Evolutionary conservation across 1,140 invertebrate genomes (phyloP).

Genomic region (Penaeus japonicus): DNA sequence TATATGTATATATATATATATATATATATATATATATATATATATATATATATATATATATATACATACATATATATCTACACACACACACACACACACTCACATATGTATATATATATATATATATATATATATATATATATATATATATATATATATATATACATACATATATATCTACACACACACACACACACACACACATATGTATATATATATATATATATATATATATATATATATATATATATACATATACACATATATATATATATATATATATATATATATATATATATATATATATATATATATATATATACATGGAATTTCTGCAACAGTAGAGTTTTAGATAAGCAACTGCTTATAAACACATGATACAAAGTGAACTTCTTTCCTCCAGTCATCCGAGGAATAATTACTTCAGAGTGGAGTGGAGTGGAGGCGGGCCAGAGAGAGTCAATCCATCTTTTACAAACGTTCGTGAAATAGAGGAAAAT

Average conservation of each 20-base stretch:
- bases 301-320: background rate
- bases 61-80: background rate
- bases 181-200: background rate
- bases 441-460: no score
- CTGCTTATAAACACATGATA: no score
- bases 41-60: background rate
- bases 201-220: background rate
- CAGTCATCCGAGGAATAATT: no score
- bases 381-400: no score
- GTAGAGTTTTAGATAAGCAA: no score
- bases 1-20: background rate
- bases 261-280: slow-evolving; percentile 8
- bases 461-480: no score
- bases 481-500: no score
- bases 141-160: slow-evolving; percentile 8
- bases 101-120: background rate
- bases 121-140: slow-evolving; percentile 13
- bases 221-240: slow-evolving; percentile 6
- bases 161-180: slow-evolving; percentile 7
- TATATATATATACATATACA: slow-evolving; percentile 1
- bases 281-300: slow-evolving; percentile 8
- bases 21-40: background rate
- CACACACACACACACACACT: background rate
- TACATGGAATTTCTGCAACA: background rate
- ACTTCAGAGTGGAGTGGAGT: no score